Base-by-base conservation (phyloP, 2,888 invertebrate genomes). In the Microctonus hyperodae region DNA sequence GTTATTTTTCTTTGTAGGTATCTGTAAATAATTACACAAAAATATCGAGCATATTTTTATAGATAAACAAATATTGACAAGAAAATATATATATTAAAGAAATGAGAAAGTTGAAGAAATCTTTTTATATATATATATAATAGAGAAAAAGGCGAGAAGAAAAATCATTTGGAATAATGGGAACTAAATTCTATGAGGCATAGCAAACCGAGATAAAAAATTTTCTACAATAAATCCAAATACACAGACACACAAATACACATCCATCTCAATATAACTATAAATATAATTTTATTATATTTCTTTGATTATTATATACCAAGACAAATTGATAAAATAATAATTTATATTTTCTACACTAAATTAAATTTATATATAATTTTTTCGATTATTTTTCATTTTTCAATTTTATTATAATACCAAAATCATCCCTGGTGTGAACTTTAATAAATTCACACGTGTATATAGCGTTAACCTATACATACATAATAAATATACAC, bases 181-280 rank as follows among this genome's bases (percentile, higher is more conserved):
- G 69, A 68, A 68, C 70, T 56, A 66, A 53, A 61, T 62, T 74
- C 70, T 70, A 74, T 74, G 74, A 70, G 68, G 71, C 75, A 72
- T 75, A 69, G 73, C 69, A 62, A 16, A 44, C 10, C 56, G 62
- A 48, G 57, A 57, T n/a, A 48, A 44, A 61, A 53, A 37, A 37
- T 53, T 59, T 23, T 50, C 16, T n/a, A 50, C 28, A 25, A 37
- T 28, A n/a, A 22, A 35, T n/a, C 31, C 35, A n/a, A 37, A 60
- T 13, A 16, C 16, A 44, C 44, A 44, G 13, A 4, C 25, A 28
- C 53, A n/a, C n/a, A 37, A 4, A 37, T 5, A 37, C n/a, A 4
- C 37, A n/a, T n/a, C n/a, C 2, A 35, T 40, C n/a, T n/a, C n/a
- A n/a, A n/a, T n/a, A 35, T 37, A 37, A 13, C 37, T n/a, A n/a